phyloP scores from a whole-genome alignment of 2,797 vertebrate genomes.

The Yasuhikotakia modesta region DNA sequence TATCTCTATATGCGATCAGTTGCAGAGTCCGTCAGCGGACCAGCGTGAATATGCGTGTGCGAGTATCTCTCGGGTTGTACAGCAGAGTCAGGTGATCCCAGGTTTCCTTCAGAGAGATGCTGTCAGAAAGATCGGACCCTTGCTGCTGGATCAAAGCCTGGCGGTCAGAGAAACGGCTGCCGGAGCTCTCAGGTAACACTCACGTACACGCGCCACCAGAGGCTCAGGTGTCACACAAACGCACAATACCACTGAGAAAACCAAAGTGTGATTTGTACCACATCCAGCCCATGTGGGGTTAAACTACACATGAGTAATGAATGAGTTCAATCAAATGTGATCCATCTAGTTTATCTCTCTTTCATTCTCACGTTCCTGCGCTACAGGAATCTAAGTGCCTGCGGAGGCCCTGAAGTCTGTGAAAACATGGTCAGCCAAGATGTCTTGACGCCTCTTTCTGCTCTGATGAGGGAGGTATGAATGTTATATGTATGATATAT shows the following conservation, averaged over 20 bases:
- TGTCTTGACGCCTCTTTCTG: conserved; percentile 90
- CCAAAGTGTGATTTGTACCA: not conserved
- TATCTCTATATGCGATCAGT: conserved; percentile 66
- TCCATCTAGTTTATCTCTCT: not conserved
- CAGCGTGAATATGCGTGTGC: conserved; percentile 92
- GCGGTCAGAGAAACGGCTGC: conserved; percentile 90
- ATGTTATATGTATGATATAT: not conserved
- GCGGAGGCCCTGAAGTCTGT: conserved; percentile 94
- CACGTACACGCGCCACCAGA: conserved; percentile 25
- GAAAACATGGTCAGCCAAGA: conserved; percentile 97
- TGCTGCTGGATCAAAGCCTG: conserved; percentile 87
- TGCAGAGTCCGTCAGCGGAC: conserved; percentile 89
- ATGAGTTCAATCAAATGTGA: not conserved
- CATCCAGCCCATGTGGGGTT: not conserved
- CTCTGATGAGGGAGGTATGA: conserved; percentile 89
- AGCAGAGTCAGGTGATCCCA: conserved; percentile 84
- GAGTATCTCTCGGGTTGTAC: conserved; percentile 89
- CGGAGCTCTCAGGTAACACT: conserved; percentile 88
- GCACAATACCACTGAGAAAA: not conserved
- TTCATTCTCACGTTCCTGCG: conserved; percentile 36
- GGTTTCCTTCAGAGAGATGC: conserved; percentile 85
- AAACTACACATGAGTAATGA: not conserved
- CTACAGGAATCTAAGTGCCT: conserved; percentile 92
- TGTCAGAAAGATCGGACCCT: conserved; percentile 84
- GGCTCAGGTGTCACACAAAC: not conserved